Percentiles rank a stretch among this genome's conserved stretches.
Evolutionary conservation across 2,797 vertebrate genomes (phyloP).

Genomic region (Gadopsis bispinosus): DNA sequence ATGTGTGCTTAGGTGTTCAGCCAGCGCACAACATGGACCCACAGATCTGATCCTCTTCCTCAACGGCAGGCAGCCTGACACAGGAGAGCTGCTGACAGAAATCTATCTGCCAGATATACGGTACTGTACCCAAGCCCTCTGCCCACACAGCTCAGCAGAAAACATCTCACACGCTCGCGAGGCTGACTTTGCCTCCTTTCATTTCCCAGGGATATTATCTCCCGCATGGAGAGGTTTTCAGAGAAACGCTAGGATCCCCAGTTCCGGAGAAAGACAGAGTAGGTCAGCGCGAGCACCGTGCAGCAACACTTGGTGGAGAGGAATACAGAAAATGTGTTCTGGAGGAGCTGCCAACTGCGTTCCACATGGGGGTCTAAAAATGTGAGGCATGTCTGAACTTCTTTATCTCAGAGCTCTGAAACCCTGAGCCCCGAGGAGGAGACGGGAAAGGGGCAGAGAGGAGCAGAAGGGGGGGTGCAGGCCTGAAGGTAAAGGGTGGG

Average conservation of each 20-base stretch:
- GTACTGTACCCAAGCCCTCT: slow-evolving; percentile 75
- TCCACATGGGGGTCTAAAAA: slow-evolving; percentile 84
- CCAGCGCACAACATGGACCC: slow-evolving; percentile 95
- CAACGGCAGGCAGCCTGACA: slow-evolving; percentile 85
- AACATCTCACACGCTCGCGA: slow-evolving; percentile 74
- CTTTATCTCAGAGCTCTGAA: slow-evolving; percentile 80
- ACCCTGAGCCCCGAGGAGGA: slow-evolving; percentile 66
- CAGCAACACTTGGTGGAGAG: slow-evolving; percentile 47
- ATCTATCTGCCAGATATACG: slow-evolving; percentile 87
- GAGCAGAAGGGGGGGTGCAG: slow-evolving; percentile 47
- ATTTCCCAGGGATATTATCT: slow-evolving; percentile 78
- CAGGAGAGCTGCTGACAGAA: slow-evolving; percentile 87
- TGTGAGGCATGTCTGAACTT: slow-evolving; percentile 86
- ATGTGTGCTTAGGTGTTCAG: slow-evolving; percentile 86
- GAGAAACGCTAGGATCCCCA: slow-evolving; percentile 51
- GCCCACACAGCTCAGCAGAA: slow-evolving; percentile 83
- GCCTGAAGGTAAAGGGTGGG: slow-evolving; percentile 50
- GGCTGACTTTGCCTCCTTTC: slow-evolving; percentile 70
- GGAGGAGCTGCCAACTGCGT: slow-evolving; percentile 73
- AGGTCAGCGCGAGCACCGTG: slow-evolving; percentile 57
- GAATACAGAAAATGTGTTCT: slow-evolving; percentile 59
- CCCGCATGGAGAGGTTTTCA: slow-evolving; percentile 67
- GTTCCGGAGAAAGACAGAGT: slow-evolving; percentile 39
- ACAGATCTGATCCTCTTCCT: slow-evolving; percentile 89
- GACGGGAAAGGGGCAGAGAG: slow-evolving; percentile 55